Conservation (phyloP, 2,113 vertebrate genomes). For the Erythrocebus patas region DNA sequence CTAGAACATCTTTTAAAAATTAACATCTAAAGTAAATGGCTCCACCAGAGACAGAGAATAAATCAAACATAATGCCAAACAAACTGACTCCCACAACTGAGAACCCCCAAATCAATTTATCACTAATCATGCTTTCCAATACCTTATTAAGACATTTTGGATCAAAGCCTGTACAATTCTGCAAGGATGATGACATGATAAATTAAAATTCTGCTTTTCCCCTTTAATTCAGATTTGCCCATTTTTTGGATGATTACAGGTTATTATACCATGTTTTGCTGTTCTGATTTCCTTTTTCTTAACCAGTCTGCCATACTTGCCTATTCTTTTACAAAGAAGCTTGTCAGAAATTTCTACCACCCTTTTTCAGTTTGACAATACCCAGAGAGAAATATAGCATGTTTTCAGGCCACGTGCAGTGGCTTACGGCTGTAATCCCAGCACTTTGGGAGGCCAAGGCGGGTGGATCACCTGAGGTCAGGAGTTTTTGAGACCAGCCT, state of each 20-base stretch:
- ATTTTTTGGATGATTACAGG: not conserved
- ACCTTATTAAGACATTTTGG: not conserved
- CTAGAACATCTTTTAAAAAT: not conserved
- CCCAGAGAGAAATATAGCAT: not conserved
- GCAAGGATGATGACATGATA: not conserved
- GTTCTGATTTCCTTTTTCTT: not conserved
- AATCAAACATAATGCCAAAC: not conserved
- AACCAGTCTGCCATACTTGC: not conserved
- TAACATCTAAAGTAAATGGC: not conserved
- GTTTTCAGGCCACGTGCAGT: not conserved
- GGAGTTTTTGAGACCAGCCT: too few relatives aligned
- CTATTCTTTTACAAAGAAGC: not conserved
- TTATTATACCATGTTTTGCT: not conserved
- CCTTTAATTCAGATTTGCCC: not conserved
- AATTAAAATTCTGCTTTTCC: not conserved
- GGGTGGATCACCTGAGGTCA: too few relatives aligned
- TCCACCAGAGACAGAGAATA: not conserved
- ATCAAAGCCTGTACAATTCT: not conserved
- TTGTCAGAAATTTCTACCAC: not conserved
- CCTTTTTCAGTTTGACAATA: not conserved
- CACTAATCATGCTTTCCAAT: not conserved
- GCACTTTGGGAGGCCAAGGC: too few relatives aligned
- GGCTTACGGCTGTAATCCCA: too few relatives aligned
- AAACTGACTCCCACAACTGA: not conserved
- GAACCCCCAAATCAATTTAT: not conserved